Evolutionary conservation across 2,888 invertebrate species (phyloP).

Genomic region (Tiliacea citrago): DNA sequence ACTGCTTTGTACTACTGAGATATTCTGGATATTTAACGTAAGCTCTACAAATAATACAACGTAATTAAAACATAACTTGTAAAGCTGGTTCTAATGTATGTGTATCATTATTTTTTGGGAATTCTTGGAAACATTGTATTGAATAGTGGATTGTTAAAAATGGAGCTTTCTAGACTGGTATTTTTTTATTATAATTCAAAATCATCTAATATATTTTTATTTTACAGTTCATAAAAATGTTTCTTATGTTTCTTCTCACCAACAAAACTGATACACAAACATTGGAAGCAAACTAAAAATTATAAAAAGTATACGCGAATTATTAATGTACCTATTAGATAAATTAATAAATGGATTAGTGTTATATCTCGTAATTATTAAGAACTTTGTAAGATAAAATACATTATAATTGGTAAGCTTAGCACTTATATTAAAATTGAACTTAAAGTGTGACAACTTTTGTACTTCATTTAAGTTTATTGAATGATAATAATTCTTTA

Average conservation of each 20-base stretch:
- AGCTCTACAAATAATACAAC: slow-evolving; percentile 36
- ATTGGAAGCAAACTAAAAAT: slow-evolving; percentile 45
- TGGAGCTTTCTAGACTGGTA: neutral
- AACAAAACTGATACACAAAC: slow-evolving; percentile 36
- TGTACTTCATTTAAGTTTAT: slow-evolving; percentile 31
- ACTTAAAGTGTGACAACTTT: slow-evolving; percentile 29
- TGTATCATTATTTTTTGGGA: slow-evolving; percentile 17
- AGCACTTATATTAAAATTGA: slow-evolving; percentile 25
- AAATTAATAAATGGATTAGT: slow-evolving; percentile 52
- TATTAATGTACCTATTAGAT: slow-evolving; percentile 59
- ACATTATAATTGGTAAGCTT: slow-evolving; percentile 40
- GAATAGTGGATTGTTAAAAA: neutral
- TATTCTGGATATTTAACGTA: slow-evolving; percentile 44
- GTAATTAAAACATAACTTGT: slow-evolving; percentile 26
- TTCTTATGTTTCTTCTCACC: neutral
- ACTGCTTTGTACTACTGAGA: slow-evolving; percentile 30
- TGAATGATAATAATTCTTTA: slow-evolving; percentile 12
- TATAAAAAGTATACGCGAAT: slow-evolving; percentile 66
- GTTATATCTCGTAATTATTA: slow-evolving; percentile 49
- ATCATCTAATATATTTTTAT: neutral
- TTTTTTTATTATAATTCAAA: neutral
- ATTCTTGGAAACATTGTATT: neutral
- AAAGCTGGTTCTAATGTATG: slow-evolving; percentile 40
- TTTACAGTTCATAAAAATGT: neutral
- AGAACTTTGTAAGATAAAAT: slow-evolving; percentile 47